These are phyloP conservation scores for Protodeltote pygarga DNA, from an alignment of 2,888 invertebrate species.

Conservation along the genomic window DNA sequence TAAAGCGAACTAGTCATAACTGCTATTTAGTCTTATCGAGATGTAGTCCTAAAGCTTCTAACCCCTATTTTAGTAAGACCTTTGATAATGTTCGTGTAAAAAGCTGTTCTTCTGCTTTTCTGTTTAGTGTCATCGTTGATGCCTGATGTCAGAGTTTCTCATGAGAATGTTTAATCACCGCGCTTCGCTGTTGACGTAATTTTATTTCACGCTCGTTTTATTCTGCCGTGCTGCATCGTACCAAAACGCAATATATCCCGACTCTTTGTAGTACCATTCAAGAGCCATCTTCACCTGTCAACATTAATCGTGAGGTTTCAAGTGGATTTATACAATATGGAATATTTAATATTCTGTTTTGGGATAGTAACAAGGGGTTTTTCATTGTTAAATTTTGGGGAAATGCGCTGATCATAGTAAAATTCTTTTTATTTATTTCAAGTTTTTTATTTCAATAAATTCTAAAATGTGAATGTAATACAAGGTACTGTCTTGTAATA, in stretches of 20 bases:
- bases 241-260: constrained; percentile 30
- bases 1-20: no score
- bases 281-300: constrained; percentile 38
- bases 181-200: constrained; percentile 59
- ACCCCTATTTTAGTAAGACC: no score
- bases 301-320: constrained; percentile 17
- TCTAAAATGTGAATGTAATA: no score
- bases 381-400: background rate
- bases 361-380: background rate
- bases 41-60: no score
- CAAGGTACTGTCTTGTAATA: no score
- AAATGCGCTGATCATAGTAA: background rate
- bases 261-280: constrained; percentile 37
- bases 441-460: no score
- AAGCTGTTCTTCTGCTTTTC: constrained; percentile 34
- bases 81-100: no score
- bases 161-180: constrained; percentile 56
- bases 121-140: background rate
- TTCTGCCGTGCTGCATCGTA: constrained; percentile 36
- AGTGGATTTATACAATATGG: constrained; percentile 10
- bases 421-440: no score
- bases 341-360: constrained; percentile 22
- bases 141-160: constrained; percentile 35
- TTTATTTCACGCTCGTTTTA: constrained; percentile 57
- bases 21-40: no score